These are phyloP conservation scores for Xestia rhomboidea DNA, from an alignment of 2,888 invertebrate genomes.

Conservation along the genomic window DNA sequence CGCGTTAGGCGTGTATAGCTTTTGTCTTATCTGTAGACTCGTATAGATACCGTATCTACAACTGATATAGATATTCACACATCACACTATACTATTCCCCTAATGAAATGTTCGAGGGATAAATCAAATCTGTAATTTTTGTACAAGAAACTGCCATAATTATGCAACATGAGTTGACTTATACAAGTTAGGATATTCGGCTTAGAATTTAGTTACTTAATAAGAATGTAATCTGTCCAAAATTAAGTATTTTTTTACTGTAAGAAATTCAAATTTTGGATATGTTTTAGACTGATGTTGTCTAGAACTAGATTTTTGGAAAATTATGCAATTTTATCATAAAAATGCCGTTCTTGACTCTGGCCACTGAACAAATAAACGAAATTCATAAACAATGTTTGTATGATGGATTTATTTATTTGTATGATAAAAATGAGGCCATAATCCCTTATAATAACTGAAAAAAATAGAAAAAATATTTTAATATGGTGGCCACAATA, in stretches of 20 bases:
- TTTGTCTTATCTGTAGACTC: constrained; percentile 78
- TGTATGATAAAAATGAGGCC: constrained; percentile 21
- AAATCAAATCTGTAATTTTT: constrained; percentile 60
- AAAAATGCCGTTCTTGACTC: constrained; percentile 18
- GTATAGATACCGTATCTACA: constrained; percentile 81
- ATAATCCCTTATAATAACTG: constrained; percentile 11
- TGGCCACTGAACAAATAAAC: constrained; percentile 39
- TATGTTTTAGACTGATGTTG: constrained; percentile 47
- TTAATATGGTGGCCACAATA: constrained; percentile 32
- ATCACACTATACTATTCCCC: constrained; percentile 73
- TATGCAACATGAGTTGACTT: constrained; percentile 61
- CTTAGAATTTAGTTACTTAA: constrained; percentile 76
- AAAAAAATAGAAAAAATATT: constrained; percentile 8
- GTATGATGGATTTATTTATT: background rate
- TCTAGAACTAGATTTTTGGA: constrained; percentile 37
- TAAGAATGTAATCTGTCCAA: constrained; percentile 78
- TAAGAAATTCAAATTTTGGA: constrained; percentile 53
- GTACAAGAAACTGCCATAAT: constrained; percentile 81
- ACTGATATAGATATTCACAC: constrained; percentile 80
- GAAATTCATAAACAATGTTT: constrained; percentile 11
- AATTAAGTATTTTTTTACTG: constrained; percentile 65
- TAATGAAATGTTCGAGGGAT: constrained; percentile 65
- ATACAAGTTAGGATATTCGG: constrained; percentile 57
- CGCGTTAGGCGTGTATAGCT: constrained; percentile 71
- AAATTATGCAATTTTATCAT: constrained; percentile 24